Conservation (phyloP, 2,888 invertebrate genomes). For the Kuschelorhynchus macadamiae region DNA sequence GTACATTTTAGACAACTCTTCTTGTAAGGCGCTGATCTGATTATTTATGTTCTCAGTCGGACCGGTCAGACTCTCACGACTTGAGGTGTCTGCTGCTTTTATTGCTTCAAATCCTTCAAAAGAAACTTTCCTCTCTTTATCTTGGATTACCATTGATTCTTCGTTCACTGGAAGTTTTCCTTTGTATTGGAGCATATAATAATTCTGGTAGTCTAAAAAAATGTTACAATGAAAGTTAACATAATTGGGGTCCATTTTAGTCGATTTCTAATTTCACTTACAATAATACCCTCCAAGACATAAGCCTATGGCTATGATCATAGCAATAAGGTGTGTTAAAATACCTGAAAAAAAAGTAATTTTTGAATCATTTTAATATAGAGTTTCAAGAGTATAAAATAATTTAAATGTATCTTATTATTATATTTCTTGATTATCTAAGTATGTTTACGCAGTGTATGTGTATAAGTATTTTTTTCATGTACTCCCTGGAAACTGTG, state of each 20-base stretch:
- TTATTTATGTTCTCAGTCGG: background rate
- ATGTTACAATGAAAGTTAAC: background rate
- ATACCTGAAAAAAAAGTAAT: slow-evolving; percentile 29
- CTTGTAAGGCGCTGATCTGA: slow-evolving; percentile 21
- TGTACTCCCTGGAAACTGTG: too few species aligned
- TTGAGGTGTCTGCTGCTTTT: too few species aligned
- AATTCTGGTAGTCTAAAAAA: slow-evolving; percentile 33
- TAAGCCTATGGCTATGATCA: slow-evolving; percentile 23
- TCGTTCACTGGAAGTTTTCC: background rate
- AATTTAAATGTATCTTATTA: too few species aligned
- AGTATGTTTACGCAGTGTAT: too few species aligned
- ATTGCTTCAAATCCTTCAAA: too few species aligned
- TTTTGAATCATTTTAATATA: too few species aligned
- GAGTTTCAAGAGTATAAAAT: too few species aligned
- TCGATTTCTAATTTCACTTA: slow-evolving; percentile 38
- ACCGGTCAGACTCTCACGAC: too few species aligned
- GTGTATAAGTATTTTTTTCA: too few species aligned
- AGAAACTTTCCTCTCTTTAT: background rate
- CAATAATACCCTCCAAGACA: slow-evolving; percentile 41
- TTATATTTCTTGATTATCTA: too few species aligned
- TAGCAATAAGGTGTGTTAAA: slow-evolving; percentile 31
- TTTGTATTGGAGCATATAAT: slow-evolving; percentile 15
- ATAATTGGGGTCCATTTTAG: too few species aligned
- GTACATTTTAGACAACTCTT: slow-evolving; percentile 21
- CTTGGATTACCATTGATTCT: background rate